These are phyloP conservation scores for Amblyornis subalaris DNA, from an alignment of 2,113 vertebrate species.

Conservation along the genomic window DNA sequence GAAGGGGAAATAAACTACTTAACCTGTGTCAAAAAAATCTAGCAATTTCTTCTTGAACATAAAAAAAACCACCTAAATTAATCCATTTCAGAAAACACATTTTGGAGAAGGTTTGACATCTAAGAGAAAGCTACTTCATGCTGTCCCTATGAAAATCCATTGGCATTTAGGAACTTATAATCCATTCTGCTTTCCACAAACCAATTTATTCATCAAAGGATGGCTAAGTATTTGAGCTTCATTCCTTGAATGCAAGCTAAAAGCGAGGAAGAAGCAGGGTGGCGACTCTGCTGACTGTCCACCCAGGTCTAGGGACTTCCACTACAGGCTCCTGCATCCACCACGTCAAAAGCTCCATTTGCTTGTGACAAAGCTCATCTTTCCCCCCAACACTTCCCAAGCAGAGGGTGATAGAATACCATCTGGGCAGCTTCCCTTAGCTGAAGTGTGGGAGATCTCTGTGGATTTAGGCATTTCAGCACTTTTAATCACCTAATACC, in stretches of 20 bases:
- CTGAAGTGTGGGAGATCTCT: not conserved
- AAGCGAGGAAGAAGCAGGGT: not conserved
- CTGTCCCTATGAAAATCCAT: not conserved
- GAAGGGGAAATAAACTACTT: not conserved
- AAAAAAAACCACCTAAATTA: not conserved
- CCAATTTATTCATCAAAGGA: not conserved
- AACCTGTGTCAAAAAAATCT: not conserved
- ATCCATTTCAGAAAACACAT: not conserved
- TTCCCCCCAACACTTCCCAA: not conserved
- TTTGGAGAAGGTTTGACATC: not conserved
- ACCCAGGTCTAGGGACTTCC: not conserved
- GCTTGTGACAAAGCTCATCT: rapidly evolving
- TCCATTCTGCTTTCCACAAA: not conserved
- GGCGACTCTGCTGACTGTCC: not conserved
- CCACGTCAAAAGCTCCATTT: not conserved
- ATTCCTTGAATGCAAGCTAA: not conserved
- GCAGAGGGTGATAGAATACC: not conserved
- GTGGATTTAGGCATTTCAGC: not conserved
- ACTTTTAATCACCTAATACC: not conserved
- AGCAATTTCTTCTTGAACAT: not conserved
- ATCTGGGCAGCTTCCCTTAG: not conserved
- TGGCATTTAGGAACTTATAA: not conserved
- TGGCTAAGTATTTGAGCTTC: not conserved
- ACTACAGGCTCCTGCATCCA: not conserved
- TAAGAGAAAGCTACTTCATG: not conserved